Base-by-base conservation (phyloP, 2,888 invertebrate genomes). In the Tinea semifulvella region DNA sequence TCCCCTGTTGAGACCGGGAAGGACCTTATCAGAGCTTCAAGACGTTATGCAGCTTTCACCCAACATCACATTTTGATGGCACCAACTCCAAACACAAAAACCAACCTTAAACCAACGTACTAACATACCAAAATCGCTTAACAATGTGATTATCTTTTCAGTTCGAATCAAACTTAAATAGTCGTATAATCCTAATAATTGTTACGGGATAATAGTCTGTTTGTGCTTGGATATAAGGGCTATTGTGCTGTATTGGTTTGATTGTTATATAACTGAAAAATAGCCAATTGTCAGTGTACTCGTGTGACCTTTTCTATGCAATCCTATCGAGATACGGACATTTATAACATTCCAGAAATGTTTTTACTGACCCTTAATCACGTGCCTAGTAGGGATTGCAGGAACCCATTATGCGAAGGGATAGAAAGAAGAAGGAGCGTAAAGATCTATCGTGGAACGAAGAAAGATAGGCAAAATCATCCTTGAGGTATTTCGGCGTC, bases 21-120 rank as follows among this genome's bases (percentile, higher is more conserved):
- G 18, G 18, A 18, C 18, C 18, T 36, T 36, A 36, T 36, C 36
- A 36, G 36, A 36, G 16, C 36, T 36, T 18, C 36, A 36, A 35
- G 35, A 35, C 36, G 18, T 36, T 31, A 36, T 7, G 17, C 6
- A 36, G 36, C 36, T 36, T 36, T 36, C 36, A 36, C 36, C n/a
- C 16, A 10, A 36, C 36, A 36, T 36, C 31, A 13, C 13, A 31
- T 31, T 13, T 31, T 31, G 31, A 31, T n/a, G n/a, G n/a, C n/a
- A 4, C 2, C 31, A 26, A 26, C 2, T 4, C 26, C 3, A 2
- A 26, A 26, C 7, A 4, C 7, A 6, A 26, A 26, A 26, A 26
- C 2, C 26, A 26, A 26, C 26, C 7, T 26, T 26, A n/a, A n/a
- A n/a, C n/a, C n/a, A n/a, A 26, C 26, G 3, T 4, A 2, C 10